Base-by-base conservation (phyloP, 2,113 vertebrate species). In the Leptobrachium ailaonicum region DNA sequence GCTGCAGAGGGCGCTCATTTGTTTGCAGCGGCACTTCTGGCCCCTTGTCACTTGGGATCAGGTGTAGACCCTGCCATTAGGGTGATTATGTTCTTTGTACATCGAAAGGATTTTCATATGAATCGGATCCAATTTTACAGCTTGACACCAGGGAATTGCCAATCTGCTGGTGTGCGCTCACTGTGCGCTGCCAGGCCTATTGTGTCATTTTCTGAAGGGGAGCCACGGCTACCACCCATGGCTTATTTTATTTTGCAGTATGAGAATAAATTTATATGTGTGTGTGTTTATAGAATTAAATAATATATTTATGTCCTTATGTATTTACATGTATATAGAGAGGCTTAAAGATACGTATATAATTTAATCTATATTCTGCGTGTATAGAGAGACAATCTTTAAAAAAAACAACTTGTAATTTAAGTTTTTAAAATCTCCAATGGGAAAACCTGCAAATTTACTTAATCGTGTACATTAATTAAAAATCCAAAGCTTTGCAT, bases 71-170 rank as follows among this genome's bases (percentile, higher is more conserved):
- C 10, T 41, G 44, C 77, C 77, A 79, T 79, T 66, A 79, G 69
- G 5, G 20, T 72, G 71, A 79, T 79, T 79, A 66, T 44, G 66
- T 72, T 71, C 77, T 53, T 79, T 68, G 62, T 60, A 72, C 56
- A 78, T 78, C 45, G 10, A 41, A 14, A 44, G 12, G 42, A 71
- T 78, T 79, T 79, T 79, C 77, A 72, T 72, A 72, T 79, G 77
- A 79, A 79, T 79, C 72, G 77, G 45, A 72, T 64, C 77, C 77
- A 41, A 32, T 11, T 32, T 64, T 45, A 14, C 77, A 79, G 20
- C 41, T 54, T 53, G 69, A 13, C 44, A 20, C 45, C 72, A 60
- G 77, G 66, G 77, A 72, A 71, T 42, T 42, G 70, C 41, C 72
- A 73, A 79, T 72, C 76, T 71, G 6, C 76, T 63, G 70, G 56